Base-by-base conservation (phyloP, 2,888 invertebrate species). In the Dichetophora obliterata region DNA sequence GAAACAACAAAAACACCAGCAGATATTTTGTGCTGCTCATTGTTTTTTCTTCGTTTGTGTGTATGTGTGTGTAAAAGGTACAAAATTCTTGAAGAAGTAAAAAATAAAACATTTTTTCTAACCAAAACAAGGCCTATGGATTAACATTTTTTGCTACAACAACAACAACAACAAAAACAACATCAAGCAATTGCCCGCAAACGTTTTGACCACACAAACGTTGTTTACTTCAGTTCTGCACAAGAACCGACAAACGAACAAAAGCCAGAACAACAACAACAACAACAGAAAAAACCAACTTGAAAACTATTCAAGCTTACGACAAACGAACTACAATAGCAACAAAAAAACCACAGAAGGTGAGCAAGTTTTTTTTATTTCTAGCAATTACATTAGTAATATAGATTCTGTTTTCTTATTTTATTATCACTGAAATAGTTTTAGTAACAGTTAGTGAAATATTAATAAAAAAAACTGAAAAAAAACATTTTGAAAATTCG, bases 321-420 rank as follows among this genome's bases (percentile, higher is more conserved):
- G 19, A 66, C 66, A 43, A 84, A 85, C 22, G n/a, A 76, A 61
- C 71, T 37, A 57, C 34, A 72, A 27, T 31, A 52, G 27, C 69
- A n/a, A 31, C 52, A 52, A 31, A 14, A 24, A 83, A 85, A 82
- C 83, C 81, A 81, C 84, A 85, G 84, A 84, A 84, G 84, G 84
- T 84, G 84, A 84, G 85, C 85, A 80, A 85, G 84, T 84, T 85
- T 84, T 81, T 79, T 37, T 75, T 76, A 70, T 71, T 76, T 75
- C 83, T n/a, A n/a, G n/a, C n/a, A n/a, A n/a, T n/a, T n/a, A n/a
- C n/a, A n/a, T n/a, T n/a, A n/a, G n/a, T n/a, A n/a, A n/a, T n/a
- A n/a, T n/a, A n/a, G n/a, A n/a, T n/a, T n/a, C n/a, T n/a, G n/a
- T n/a, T n/a, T n/a, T n/a, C n/a, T n/a, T n/a, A n/a, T n/a, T n/a